Percentiles rank a stretch among this genome's conserved stretches.
These are phyloP conservation scores for Alauda arvensis DNA, from an alignment of 2,797 vertebrate species.

Conservation along the genomic window DNA sequence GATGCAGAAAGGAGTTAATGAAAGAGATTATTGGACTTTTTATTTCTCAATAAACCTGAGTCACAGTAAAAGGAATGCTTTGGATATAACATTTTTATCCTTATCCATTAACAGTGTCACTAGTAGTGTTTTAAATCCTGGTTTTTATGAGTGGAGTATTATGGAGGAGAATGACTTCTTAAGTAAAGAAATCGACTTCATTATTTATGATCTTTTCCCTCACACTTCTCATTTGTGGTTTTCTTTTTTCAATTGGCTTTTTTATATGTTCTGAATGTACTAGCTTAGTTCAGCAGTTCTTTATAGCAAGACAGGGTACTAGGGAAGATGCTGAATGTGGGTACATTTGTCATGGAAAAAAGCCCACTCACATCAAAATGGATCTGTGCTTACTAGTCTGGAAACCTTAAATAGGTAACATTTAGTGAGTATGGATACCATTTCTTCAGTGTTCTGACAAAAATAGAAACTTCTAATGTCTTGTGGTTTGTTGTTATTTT, in stretches of 20 bases:
- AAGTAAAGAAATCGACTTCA: not conserved
- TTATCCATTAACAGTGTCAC: not conserved
- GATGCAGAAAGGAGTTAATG: not conserved
- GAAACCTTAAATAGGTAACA: not conserved
- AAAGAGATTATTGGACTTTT: not conserved
- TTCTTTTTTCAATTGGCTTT: not conserved
- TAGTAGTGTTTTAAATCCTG: conserved; percentile 5
- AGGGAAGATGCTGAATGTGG: not conserved
- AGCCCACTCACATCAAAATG: not conserved
- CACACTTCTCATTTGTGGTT: not conserved
- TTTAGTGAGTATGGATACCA: not conserved
- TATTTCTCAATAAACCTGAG: conserved; percentile 16
- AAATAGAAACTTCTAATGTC: not conserved
- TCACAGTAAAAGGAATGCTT: not conserved
- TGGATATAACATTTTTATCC: not conserved
- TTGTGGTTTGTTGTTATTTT: not conserved
- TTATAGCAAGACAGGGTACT: not conserved
- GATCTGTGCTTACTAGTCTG: not conserved
- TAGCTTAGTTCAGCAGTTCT: not conserved
- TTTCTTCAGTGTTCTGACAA: not conserved
- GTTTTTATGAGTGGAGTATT: not conserved
- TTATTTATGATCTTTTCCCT: not conserved
- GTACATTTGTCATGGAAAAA: not conserved
- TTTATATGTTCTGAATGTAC: not conserved
- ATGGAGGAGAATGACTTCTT: not conserved